Base-by-base conservation (phyloP, 2,797 vertebrate genomes). In the Leptatherina wallacei region DNA sequence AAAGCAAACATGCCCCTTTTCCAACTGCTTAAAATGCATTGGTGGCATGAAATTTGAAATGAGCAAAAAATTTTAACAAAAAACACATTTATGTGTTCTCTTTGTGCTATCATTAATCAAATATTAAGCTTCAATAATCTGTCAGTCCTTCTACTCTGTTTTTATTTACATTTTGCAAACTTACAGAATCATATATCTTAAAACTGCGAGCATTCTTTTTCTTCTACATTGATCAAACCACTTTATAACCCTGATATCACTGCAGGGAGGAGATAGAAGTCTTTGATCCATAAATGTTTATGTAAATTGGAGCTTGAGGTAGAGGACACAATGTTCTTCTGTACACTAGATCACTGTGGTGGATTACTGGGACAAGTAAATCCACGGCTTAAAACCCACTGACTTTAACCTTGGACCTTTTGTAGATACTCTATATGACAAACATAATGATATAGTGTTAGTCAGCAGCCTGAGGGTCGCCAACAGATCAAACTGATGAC, bases 261-360 rank as follows among this genome's bases (percentile, higher is more conserved):
- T 61, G 56, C 40, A 5, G 61, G 58, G 71, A 66, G 74, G 62
- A 69, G 61, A 22, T 22, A 36, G 11, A 16, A n/a, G 51, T 68
- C 58, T 82, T 61, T 87, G 64, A 79, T 84, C 65, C 79, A 47
- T 75, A 49, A 36, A 71, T 72, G 75, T 78, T 89, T 89, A 82
- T 71, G 57, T 80, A 83, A 81, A 68, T 58, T 44, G 3, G 38
- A 32, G 64, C 65, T 59, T 55, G 30, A 65, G 29, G 67, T 72
- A 3, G 10, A 80, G 80, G 71, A 88, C 83, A 76, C 30, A 56
- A 20, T 78, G 86, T 90, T 83, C 88, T 55, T 61, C 38, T 42
- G 65, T 74, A 61, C 60, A 66, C 57, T 64, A 42, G 71, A 83
- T 77, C 47, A 66, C 69, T 20, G n/a, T 29, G 56, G 56, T 62